Conservation (phyloP, 2,797 vertebrate genomes). For the Gephyroberyx darwinii region DNA sequence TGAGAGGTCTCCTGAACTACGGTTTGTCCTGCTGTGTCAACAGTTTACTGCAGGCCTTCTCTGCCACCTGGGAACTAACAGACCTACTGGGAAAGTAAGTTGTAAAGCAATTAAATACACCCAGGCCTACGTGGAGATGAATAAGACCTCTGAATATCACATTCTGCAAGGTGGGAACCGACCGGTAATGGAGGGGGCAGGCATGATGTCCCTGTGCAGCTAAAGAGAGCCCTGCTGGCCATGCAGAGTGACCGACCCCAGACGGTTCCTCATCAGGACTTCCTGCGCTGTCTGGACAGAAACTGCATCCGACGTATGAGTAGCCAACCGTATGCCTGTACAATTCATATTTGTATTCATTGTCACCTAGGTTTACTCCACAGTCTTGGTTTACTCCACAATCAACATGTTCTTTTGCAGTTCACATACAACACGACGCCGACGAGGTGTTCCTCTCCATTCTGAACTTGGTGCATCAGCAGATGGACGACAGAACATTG, state of each 20-base stretch:
- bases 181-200: neutral
- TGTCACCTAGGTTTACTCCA: too few relatives aligned
- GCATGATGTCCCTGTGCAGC: constrained; percentile 61
- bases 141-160: constrained; percentile 18
- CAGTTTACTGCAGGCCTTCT: constrained; percentile 79
- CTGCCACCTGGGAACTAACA: constrained; percentile 76
- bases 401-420: constrained; percentile 57
- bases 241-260: constrained; percentile 59
- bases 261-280: constrained; percentile 48
- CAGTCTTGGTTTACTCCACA: constrained; percentile 1
- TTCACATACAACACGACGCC: constrained; percentile 74
- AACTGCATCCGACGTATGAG: constrained; percentile 70
- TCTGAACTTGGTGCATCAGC: constrained; percentile 71
- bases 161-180: constrained; percentile 69
- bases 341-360: neutral
- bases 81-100: constrained; percentile 71
- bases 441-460: constrained; percentile 82
- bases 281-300: constrained; percentile 77
- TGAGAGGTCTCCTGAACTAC: constrained; percentile 76
- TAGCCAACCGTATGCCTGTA: neutral
- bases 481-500: constrained; percentile 71
- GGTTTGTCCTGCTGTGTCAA: constrained; percentile 80
- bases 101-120: neutral
- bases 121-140: neutral
- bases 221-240: constrained; percentile 64